Percentiles rank a stretch among this genome's conserved stretches.
These are phyloP conservation scores for Microplitis deprimator DNA, from an alignment of 2,888 invertebrate species.

Conservation along the genomic window DNA sequence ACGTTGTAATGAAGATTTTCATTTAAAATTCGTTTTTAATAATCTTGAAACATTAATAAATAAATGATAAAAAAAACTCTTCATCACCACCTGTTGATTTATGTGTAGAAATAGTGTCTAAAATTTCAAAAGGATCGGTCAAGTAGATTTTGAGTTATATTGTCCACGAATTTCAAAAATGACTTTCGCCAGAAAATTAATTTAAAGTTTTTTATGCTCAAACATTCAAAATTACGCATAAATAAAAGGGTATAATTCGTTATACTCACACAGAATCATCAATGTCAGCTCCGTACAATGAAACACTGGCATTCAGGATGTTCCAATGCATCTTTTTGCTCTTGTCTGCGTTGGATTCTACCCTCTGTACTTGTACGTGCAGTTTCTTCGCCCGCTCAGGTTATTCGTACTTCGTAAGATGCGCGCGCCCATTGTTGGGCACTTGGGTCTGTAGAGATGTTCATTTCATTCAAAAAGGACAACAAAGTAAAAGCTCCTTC, in stretches of 20 bases:
- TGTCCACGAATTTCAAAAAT: background rate
- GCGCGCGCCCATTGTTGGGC: background rate
- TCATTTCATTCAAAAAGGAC: slow-evolving; percentile 5
- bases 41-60: too few species aligned
- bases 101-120: slow-evolving; percentile 10
- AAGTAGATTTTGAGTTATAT: background rate
- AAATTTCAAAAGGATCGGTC: slow-evolving; percentile 27
- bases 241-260: background rate
- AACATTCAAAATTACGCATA: slow-evolving; percentile 3
- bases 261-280: slow-evolving; percentile 5
- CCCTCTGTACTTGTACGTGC: background rate
- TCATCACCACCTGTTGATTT: background rate
- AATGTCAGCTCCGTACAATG: background rate
- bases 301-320: background rate
- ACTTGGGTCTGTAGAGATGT: slow-evolving; percentile 7
- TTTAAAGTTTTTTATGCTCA: slow-evolving; percentile 2
- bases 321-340: slow-evolving; percentile 10
- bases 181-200: background rate
- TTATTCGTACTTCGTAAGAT: background rate
- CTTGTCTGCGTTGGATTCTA: slow-evolving; percentile 3
- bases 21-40: too few species aligned
- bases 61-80: background rate
- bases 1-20: too few species aligned
- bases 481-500: slow-evolving; percentile 11
- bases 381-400: background rate